Percentiles rank a stretch among this genome's conserved stretches.
Conservation (phyloP, 2,888 invertebrate species). For the Andrena camellia region DNA sequence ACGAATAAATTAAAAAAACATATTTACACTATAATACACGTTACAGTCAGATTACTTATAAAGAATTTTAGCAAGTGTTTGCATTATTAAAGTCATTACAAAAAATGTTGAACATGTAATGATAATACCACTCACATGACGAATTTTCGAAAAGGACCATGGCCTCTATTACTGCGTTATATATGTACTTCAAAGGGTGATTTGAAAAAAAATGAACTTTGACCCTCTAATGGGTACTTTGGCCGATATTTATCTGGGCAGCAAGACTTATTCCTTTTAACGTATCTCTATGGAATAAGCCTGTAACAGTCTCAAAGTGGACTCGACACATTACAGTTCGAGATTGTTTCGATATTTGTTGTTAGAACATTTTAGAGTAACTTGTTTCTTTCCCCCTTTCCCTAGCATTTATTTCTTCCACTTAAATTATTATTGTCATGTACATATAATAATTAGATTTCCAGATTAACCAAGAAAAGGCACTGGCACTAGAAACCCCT, state of each 20-base stretch:
- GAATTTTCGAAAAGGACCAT: no score
- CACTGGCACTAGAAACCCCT: no score
- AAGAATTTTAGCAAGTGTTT: no score
- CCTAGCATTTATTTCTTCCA: not conserved
- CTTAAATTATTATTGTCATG: no score
- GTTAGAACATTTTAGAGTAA: not conserved
- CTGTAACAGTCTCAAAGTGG: not conserved
- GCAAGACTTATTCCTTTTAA: not conserved
- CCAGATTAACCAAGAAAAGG: no score
- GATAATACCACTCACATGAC: no score
- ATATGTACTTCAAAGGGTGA: not conserved
- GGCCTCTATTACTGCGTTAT: not conserved
- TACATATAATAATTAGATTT: no score
- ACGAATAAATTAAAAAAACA: no score
- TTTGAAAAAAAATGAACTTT: not conserved
- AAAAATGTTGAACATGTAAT: no score
- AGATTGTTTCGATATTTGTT: not conserved
- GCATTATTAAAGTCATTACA: no score
- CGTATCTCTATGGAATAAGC: constrained; percentile 20
- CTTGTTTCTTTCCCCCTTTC: not conserved
- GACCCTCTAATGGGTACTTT: constrained; percentile 4
- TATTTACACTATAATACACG: no score
- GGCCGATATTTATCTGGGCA: constrained; percentile 14
- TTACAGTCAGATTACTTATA: no score
- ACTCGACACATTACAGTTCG: not conserved